Conservation (phyloP, 2,797 vertebrate species). For the Rhinophrynus dorsalis region DNA sequence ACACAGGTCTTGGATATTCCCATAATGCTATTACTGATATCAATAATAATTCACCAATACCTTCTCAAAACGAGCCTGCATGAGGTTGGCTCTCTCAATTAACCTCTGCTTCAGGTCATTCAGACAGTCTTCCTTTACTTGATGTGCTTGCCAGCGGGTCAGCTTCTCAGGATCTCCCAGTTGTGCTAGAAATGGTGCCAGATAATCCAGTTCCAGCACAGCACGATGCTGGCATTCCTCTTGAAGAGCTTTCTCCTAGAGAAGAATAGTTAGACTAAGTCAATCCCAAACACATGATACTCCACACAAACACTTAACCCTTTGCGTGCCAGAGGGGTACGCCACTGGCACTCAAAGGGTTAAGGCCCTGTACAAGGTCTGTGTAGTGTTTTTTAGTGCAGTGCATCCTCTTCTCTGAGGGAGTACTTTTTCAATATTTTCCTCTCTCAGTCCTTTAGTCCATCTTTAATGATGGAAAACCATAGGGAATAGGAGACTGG, state of each 20-base stretch:
- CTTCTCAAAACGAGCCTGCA: constrained; percentile 76
- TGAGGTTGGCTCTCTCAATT: constrained; percentile 69
- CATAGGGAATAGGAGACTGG: too few relatives aligned
- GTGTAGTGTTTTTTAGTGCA: too few relatives aligned
- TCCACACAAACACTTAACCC: too few relatives aligned
- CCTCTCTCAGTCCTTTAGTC: too few relatives aligned
- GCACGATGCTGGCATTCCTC: constrained; percentile 61
- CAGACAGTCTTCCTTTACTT: constrained; percentile 69
- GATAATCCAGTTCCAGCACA: constrained; percentile 67
- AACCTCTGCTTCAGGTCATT: constrained; percentile 69
- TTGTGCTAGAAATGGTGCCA: constrained; percentile 69
- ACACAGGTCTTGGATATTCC: too few relatives aligned
- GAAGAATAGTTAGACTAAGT: neutral
- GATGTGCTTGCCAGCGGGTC: constrained; percentile 58
- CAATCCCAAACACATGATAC: neutral
- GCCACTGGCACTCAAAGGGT: too few relatives aligned
- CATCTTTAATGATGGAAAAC: too few relatives aligned
- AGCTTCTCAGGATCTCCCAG: constrained; percentile 59
- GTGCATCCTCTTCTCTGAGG: too few relatives aligned
- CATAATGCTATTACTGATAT: neutral
- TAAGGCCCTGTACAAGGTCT: too few relatives aligned
- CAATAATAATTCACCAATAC: constrained; percentile 47
- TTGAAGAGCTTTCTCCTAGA: constrained; percentile 59
- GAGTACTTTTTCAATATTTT: too few relatives aligned
- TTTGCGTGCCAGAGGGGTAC: too few relatives aligned